Evolutionary conservation across 2,113 vertebrate genomes (phyloP).

Genomic region (Nesogale talazaci): DNA sequence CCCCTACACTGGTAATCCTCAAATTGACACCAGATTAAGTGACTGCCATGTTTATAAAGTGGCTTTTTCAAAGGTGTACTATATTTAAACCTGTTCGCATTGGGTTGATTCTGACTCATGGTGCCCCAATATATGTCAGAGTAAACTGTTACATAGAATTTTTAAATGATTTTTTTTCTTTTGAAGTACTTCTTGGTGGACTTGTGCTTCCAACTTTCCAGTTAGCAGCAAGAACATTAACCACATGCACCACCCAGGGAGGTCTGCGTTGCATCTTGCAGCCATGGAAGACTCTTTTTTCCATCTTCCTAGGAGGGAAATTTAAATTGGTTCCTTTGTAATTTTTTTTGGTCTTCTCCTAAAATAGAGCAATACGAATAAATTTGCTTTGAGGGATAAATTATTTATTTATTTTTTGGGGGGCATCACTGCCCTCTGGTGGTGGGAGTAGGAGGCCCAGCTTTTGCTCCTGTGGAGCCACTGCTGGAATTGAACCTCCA

Average conservation of each 20-base stretch:
- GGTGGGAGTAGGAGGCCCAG: no score
- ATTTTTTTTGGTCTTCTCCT: not conserved
- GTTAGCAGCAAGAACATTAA: not conserved
- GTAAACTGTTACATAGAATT: not conserved
- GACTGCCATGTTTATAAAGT: no score
- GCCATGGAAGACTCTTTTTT: not conserved
- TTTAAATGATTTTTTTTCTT: not conserved
- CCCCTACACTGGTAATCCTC: no score
- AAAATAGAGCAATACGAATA: constrained; percentile 26
- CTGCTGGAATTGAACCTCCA: no score
- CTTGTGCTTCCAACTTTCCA: not conserved
- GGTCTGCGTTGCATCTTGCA: not conserved
- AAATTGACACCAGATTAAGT: no score
- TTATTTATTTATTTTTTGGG: constrained; percentile 43
- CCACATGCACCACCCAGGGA: not conserved
- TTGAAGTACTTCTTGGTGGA: not conserved
- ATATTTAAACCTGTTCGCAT: not conserved
- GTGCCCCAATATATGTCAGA: not conserved
- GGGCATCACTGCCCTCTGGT: no score
- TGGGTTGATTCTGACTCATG: not conserved
- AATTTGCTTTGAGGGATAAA: not conserved
- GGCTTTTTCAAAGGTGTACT: not conserved
- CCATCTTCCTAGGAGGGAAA: not conserved
- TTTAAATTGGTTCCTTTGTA: not conserved
- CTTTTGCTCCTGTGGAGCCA: no score